Evolutionary conservation across 2,888 invertebrate species (phyloP), one percentile per base, ranked within the genome.

Genomic region (Physocephala rufipes): DNA sequence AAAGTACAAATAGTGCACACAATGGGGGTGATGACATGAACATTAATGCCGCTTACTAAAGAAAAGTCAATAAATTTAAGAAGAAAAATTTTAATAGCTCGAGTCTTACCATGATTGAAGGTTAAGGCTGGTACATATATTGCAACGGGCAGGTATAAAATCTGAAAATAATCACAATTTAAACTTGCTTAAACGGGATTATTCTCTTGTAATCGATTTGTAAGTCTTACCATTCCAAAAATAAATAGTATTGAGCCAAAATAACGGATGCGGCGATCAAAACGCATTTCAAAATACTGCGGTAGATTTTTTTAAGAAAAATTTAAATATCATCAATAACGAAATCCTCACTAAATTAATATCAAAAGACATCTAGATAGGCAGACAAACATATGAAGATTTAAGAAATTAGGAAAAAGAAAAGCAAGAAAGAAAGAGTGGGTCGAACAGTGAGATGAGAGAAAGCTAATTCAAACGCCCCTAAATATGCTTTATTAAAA

Each of bases 1-100:
- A 96, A 95, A 76, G 95, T 96, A 87, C 93, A 77, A 90, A 85
- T 82, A 49, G 92, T 86, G 84, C 95, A 95, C 2, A 95, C 93
- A 53, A 93, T 90, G 2, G 95, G 92, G 1, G 95, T 94, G 21
- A 95, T 91, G 49, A 93, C 87, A 84, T 95, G 93, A 51, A 95
- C 90, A 78, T 92, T 91, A 13, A 95, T 89, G 64, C 95, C 95
- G 74, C 83, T 82, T 4, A 86, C 85, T 84, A 69, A 4, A 79
- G 70, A 47, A 47, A 26, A 24, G 7, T 15, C 1, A 26, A 26
- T 47, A n/a, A 71, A 62, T 36, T 30, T 5, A 12, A 21, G 7
- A 45, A 47, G 21, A 24, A 58, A 19, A 28, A 15, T 16, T 21
- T 2, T 1, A 26, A 2, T 21, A 1, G 13, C 47, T 15, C 21